These are phyloP conservation scores for Amphimedon queenslandica DNA, from an alignment of 37 sponge, comb jelly and placozoan species.

Conservation along the genomic window DNA sequence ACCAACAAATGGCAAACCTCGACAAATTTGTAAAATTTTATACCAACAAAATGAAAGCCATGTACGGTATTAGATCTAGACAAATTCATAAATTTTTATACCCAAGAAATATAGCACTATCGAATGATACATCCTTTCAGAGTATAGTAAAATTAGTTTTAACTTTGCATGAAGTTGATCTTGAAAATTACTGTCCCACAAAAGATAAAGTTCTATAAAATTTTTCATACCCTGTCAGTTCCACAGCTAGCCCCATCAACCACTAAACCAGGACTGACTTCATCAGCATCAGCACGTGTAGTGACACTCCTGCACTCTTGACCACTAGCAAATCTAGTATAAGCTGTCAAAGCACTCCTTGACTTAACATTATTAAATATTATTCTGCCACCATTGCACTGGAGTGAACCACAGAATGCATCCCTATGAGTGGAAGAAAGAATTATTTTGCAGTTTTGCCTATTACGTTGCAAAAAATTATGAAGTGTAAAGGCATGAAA, in stretches of 20 bases:
- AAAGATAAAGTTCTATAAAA: too few species aligned
- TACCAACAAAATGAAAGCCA: too few species aligned
- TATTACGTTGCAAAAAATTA: too few species aligned
- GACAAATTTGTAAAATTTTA: too few species aligned
- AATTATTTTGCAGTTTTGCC: too few species aligned
- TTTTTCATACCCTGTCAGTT: slow-evolving; percentile 12
- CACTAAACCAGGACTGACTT: slow-evolving; percentile 44
- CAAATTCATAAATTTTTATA: too few species aligned
- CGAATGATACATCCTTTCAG: background rate
- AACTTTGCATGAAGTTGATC: background rate
- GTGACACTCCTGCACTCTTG: slow-evolving; percentile 24
- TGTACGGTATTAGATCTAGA: too few species aligned
- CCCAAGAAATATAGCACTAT: too few species aligned
- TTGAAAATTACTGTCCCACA: background rate
- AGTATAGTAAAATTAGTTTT: background rate
- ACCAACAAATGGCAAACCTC: too few species aligned
- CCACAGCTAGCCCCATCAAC: slow-evolving; percentile 54
- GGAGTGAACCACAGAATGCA: slow-evolving; percentile 48
- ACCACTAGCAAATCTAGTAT: background rate
- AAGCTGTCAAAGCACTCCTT: background rate
- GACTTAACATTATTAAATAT: background rate
- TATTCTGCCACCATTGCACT: slow-evolving; percentile 13
- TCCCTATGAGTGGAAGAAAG: too few species aligned
- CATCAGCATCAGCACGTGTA: slow-evolving; percentile 16
- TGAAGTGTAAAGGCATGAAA: too few species aligned